phyloP scores from a whole-genome alignment of 2,888 invertebrate species.

The Cylindroiulus punctatus region DNA sequence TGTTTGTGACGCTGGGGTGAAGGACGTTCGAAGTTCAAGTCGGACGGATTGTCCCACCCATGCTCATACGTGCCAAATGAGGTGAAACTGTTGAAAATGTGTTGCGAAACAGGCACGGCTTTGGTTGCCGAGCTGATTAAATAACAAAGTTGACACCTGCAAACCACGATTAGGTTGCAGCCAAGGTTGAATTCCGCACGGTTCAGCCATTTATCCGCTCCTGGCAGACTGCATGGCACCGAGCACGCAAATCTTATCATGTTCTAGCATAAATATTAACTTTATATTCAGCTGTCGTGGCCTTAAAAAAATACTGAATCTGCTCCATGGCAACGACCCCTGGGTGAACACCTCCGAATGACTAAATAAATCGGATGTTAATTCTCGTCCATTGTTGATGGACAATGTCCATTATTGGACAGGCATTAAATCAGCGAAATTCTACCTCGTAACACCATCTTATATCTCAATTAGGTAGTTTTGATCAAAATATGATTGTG shows the following conservation, averaged over 20 bases:
- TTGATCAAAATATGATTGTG: too few species aligned
- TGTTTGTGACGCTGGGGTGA: neutral
- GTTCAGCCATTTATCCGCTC: neutral
- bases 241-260: slow-evolving; percentile 1
- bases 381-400: too few species aligned
- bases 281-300: neutral
- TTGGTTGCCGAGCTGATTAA: slow-evolving; percentile 34
- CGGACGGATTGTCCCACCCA: neutral
- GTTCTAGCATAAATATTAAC: neutral
- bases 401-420: too few species aligned
- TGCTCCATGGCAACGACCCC: too few species aligned
- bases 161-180: neutral
- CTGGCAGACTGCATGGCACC: slow-evolving; percentile 7
- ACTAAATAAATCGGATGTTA: too few species aligned
- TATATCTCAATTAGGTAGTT: too few species aligned
- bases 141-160: neutral
- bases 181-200: slow-evolving; percentile 29
- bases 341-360: too few species aligned
- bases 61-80: neutral
- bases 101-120: neutral
- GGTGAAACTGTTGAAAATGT: neutral
- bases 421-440: too few species aligned
- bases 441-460: too few species aligned
- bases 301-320: too few species aligned
- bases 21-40: neutral